Conservation (phyloP, 2,797 vertebrate species). For the Lepus townsendii region DNA sequence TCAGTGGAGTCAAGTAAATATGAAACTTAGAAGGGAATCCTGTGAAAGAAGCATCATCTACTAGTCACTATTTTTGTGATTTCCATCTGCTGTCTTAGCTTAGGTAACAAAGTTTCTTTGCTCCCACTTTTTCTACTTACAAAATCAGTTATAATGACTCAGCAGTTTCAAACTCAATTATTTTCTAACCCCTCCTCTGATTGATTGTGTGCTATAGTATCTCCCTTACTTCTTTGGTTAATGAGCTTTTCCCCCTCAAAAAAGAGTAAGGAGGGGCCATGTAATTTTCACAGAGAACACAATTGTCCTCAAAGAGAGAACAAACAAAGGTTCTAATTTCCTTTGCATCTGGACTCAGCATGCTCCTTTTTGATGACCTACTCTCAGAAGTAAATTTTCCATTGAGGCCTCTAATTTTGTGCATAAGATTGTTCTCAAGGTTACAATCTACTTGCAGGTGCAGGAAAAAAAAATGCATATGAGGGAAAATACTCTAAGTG, state of each 20-base stretch:
- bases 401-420: conserved; percentile 78
- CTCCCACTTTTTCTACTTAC: neutral
- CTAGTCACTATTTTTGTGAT: conserved; percentile 19
- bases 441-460: conserved; percentile 79
- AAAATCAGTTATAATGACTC: conserved; percentile 64
- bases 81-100: conserved; percentile 36
- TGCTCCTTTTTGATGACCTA: conserved; percentile 76
- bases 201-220: conserved; percentile 42
- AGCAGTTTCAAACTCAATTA: conserved; percentile 62
- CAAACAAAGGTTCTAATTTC: conserved; percentile 64
- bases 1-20: neutral
- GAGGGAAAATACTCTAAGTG: conserved; percentile 73
- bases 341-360: conserved; percentile 66
- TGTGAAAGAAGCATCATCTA: neutral
- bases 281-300: conserved; percentile 59
- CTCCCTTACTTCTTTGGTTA: conserved; percentile 69
- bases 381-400: conserved; percentile 81
- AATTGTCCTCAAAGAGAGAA: conserved; percentile 66
- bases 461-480: conserved; percentile 70
- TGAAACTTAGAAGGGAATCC: conserved; percentile 29
- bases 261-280: conserved; percentile 39
- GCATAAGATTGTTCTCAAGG: conserved; percentile 76
- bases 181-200: conserved; percentile 52
- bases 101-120: conserved; percentile 55
- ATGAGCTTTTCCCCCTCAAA: conserved; percentile 51